Evolutionary conservation across 2,797 vertebrate genomes (phyloP).

Genomic region (Centroberyx gerrardi): DNA sequence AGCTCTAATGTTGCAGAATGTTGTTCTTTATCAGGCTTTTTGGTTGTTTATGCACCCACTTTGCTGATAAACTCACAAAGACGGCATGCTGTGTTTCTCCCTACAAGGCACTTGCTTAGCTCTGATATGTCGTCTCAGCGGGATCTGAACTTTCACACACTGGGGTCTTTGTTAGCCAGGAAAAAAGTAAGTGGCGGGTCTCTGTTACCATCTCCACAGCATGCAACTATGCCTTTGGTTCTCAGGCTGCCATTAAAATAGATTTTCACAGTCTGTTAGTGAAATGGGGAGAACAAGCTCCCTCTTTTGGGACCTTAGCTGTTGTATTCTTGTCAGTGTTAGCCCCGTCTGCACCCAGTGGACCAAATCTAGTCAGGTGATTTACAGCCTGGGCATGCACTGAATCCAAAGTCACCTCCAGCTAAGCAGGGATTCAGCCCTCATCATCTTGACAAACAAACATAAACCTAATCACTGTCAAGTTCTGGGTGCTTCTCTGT

Average conservation of each 20-base stretch:
- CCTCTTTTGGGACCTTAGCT: slow-evolving; percentile 36
- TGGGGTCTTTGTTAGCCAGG: slow-evolving; percentile 77
- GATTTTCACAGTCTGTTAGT: slow-evolving; percentile 65
- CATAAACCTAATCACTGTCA: slow-evolving; percentile 30
- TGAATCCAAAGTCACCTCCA: slow-evolving; percentile 41
- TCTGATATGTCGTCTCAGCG: slow-evolving; percentile 69
- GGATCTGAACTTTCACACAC: slow-evolving; percentile 82
- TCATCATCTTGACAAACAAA: slow-evolving; percentile 38
- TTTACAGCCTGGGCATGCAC: slow-evolving; percentile 23
- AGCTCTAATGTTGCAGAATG: slow-evolving; percentile 47
- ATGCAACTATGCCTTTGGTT: slow-evolving; percentile 55
- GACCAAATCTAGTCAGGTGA: slow-evolving; percentile 50
- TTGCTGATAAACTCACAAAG: slow-evolving; percentile 75
- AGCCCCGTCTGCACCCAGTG: slow-evolving; percentile 28
- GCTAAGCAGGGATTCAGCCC: slow-evolving; percentile 16
- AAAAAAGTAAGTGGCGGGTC: slow-evolving; percentile 36
- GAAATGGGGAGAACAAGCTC: slow-evolving; percentile 49
- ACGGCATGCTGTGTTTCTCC: slow-evolving; percentile 65
- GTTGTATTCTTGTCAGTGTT: slow-evolving; percentile 44
- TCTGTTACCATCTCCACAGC: slow-evolving; percentile 66
- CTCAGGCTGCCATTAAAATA: slow-evolving; percentile 65
- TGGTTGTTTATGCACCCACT: slow-evolving; percentile 74
- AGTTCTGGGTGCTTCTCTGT: slow-evolving; percentile 7
- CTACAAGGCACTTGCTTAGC: slow-evolving; percentile 69
- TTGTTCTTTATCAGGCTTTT: slow-evolving; percentile 68